Evolutionary conservation across 92 coral and sea anemone genomes (phyloP), one percentile per base, ranked within the genome.

Genomic region (Ricordea florida): DNA sequence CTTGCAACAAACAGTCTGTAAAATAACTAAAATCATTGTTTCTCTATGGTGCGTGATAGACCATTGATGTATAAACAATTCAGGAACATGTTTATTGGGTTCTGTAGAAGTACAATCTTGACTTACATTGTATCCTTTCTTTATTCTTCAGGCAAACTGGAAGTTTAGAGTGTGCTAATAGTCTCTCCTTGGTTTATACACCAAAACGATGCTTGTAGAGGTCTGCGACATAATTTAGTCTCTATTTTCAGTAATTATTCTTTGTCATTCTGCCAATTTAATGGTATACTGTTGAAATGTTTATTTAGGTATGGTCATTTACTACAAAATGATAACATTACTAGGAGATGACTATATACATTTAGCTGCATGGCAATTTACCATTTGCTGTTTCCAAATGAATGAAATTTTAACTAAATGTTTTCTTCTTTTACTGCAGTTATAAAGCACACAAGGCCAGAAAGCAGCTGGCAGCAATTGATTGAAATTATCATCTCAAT

Each of bases 401-500:
- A 42, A 21, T 14, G 49, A 42, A 42, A 42, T 21, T 42, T 42
- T 21, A 42, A 42, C 49, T 5, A 42, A 42, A 42, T 42, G 18
- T 14, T 42, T 16, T 14, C 14, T 42, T 42, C 14, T 42, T 16
- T 14, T 10, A 14, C 17, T 42, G 17, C 14, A 21, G 49, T 42
- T 4, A 21, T 42, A 42, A 0, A 42, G 17, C 18, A 16, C 49
- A 42, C 53, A 46, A 49, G 27, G 57, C 31, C 24, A 24, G 57
- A 20, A 49, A 49, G 57, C 57, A 49, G 23, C 27, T 49, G 13
- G 57, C 57, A 29, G 48, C 33, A 1, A 18, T 40, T 33, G 73
- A 78, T n/a, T 78, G 74, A 52, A 77, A 62, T 30, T 63, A 3
- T 48, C 85, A 78, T 35, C 11, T 67, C n/a, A 38, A 66, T 46